These are phyloP conservation scores for Pachyramphus minor DNA, from an alignment of 2,113 vertebrate genomes.

Conservation along the genomic window DNA sequence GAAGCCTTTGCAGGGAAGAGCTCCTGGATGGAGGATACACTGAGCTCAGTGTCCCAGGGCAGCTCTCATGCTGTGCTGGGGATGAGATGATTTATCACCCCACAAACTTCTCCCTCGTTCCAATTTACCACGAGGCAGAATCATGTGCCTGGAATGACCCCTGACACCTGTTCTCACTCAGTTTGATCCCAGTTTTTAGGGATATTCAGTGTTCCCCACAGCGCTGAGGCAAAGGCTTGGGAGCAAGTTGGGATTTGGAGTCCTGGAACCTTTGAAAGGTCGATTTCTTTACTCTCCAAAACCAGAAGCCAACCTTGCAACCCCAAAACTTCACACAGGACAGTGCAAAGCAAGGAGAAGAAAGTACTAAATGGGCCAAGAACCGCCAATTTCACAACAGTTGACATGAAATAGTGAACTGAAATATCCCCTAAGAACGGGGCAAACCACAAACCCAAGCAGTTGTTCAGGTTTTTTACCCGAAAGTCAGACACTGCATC, in stretches of 20 bases:
- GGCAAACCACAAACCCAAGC: not conserved
- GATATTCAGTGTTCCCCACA: not conserved
- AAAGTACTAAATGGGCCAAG: not conserved
- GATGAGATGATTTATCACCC: not conserved
- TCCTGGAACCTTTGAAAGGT: not conserved
- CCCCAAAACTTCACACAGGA: not conserved
- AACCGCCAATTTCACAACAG: not conserved
- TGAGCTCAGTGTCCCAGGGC: not conserved
- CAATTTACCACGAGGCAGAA: not conserved
- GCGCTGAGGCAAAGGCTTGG: not conserved
- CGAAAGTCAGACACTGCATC: not conserved
- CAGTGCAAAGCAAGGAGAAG: not conserved
- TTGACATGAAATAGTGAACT: not conserved
- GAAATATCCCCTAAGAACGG: not conserved
- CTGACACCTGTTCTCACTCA: not conserved
- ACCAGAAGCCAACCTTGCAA: not conserved
- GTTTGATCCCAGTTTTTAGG: not conserved
- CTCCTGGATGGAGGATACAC: not conserved
- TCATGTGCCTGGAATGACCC: rapidly evolving
- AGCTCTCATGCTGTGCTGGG: rapidly evolving
- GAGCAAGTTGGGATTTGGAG: not conserved
- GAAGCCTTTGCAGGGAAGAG: not conserved
- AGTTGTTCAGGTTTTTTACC: not conserved
- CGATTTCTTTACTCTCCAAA: not conserved
- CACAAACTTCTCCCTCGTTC: not conserved